A percentile compares a stretch with the other conserved stretches of the same genome.
These are phyloP conservation scores for Callipepla californica DNA, from an alignment of 2,113 vertebrate species.

Conservation along the genomic window DNA sequence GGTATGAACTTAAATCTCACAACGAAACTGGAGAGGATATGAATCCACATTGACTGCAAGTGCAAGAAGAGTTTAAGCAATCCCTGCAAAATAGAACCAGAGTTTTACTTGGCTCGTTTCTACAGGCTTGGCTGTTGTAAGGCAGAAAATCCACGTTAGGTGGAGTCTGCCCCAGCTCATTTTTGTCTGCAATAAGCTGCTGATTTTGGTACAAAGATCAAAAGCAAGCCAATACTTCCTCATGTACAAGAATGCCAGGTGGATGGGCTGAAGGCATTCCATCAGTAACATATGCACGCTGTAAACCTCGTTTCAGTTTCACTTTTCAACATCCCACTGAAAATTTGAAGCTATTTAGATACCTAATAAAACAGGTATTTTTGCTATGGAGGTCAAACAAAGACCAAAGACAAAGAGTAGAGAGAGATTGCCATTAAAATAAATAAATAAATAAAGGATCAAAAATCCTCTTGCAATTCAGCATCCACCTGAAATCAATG, in stretches of 20 bases:
- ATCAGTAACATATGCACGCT: rapidly evolving
- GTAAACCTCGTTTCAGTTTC: neutral
- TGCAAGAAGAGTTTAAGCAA: neutral
- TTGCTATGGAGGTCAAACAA: neutral
- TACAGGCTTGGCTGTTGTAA: neutral
- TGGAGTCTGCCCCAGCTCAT: neutral
- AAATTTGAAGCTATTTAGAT: neutral
- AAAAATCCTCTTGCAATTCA: neutral
- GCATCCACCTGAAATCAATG: neutral
- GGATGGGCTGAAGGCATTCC: neutral
- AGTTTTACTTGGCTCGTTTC: neutral
- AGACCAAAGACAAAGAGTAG: neutral
- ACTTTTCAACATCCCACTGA: neutral
- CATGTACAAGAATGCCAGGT: rapidly evolving
- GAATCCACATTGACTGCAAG: neutral
- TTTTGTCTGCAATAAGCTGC: neutral
- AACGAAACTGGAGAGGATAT: neutral
- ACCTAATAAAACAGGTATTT: neutral
- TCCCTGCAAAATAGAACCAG: neutral
- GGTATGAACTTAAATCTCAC: neutral
- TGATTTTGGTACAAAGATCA: neutral
- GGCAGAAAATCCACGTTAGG: neutral
- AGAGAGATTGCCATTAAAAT: neutral
- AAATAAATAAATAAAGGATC: rapidly evolving
- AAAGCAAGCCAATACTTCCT: neutral